Evolutionary conservation across 1,140 invertebrate species (phyloP).

Genomic region (Drosophila quadrilineata): DNA sequence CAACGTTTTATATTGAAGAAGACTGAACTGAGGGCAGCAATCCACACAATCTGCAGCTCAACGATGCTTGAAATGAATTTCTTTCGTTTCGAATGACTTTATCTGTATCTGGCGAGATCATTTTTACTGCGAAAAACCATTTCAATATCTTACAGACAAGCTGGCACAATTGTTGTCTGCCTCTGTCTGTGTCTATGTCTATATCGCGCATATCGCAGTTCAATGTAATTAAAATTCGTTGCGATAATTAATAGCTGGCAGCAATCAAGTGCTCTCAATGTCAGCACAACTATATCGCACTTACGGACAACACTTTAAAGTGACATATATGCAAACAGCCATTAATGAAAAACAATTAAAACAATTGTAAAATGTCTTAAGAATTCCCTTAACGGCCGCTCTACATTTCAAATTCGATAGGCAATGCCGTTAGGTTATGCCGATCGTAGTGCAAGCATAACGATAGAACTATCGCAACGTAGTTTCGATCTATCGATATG

Average conservation of each 20-base stretch:
- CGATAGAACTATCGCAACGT: neutral
- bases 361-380: neutral
- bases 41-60: conserved; percentile 42
- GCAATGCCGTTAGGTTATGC: too few species aligned
- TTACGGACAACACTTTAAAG: neutral
- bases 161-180: conserved; percentile 16
- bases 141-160: conserved; percentile 12
- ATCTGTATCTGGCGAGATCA: conserved; percentile 49
- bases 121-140: conserved; percentile 36
- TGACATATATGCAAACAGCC: neutral
- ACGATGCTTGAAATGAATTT: conserved; percentile 72
- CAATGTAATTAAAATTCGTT: conserved; percentile 70
- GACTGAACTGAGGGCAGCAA: conserved; percentile 50
- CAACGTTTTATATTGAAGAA: too few species aligned
- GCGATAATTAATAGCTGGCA: conserved; percentile 74
- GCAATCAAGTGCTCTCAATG: conserved; percentile 60
- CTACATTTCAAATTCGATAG: neutral
- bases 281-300: conserved; percentile 19
- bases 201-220: conserved; percentile 39
- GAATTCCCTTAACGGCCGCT: neutral
- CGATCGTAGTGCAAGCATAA: neutral
- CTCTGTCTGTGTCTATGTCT: too few species aligned
- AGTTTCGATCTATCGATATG: conserved; percentile 9
- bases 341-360: conserved; percentile 1
- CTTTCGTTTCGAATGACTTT: conserved; percentile 23